Conservation (phyloP, 1,140 invertebrate species). For the Anadara kagoshimensis region DNA sequence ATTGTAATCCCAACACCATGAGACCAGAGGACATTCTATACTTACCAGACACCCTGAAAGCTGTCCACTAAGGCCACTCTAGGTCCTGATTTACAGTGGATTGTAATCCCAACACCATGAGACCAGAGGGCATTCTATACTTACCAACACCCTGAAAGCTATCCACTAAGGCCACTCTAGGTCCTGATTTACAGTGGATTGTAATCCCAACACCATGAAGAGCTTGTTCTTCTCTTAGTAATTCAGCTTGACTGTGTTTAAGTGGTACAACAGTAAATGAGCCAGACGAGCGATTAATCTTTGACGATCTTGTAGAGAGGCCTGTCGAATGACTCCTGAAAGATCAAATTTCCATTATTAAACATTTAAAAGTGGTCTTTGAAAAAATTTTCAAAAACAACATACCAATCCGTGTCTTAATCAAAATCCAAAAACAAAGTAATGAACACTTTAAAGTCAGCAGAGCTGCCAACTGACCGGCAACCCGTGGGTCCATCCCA, state of each 20-base stretch:
- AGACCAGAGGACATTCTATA: no score
- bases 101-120: no score
- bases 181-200: conserved; percentile 12
- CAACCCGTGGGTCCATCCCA: no score
- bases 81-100: no score
- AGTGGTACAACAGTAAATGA: conserved; percentile 24
- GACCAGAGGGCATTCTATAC: no score
- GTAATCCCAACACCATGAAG: conserved; percentile 20
- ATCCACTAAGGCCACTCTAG: conserved; percentile 20
- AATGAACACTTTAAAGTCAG: no score
- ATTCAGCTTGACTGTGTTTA: conserved; percentile 38
- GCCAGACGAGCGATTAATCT: conserved; percentile 7
- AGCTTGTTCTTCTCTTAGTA: conserved; percentile 34
- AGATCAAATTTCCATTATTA: neutral
- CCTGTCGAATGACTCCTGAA: conserved; percentile 24
- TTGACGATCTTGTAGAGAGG: conserved; percentile 32
- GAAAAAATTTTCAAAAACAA: no score
- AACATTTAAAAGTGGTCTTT: neutral
- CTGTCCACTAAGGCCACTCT: no score
- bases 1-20: conserved; percentile 26
- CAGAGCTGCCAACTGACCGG: no score
- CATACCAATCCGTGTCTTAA: no score
- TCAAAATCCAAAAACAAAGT: no score
- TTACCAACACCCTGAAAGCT: conserved; percentile 26
- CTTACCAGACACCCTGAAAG: no score